Conservation (phyloP, 2,113 vertebrate genomes). For the Pimephales promelas region DNA sequence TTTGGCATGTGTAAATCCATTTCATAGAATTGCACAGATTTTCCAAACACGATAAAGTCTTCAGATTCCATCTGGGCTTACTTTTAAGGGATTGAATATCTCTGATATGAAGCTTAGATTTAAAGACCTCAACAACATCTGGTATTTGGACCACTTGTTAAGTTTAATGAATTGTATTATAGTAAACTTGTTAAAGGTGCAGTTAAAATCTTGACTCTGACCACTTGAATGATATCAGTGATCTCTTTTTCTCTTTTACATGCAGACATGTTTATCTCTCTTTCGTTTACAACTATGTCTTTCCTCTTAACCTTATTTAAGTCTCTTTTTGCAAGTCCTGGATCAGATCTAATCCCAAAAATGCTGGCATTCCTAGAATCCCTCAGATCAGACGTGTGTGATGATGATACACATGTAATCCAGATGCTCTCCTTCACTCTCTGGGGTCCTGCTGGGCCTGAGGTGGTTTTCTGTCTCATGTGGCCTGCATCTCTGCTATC, state of each 20-base stretch:
- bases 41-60: not conserved
- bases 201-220: not conserved
- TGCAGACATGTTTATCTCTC: not conserved
- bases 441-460: conserved; percentile 24
- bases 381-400: conserved; percentile 31
- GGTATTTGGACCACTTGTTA: not conserved
- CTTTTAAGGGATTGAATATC: not conserved
- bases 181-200: conserved; percentile 1
- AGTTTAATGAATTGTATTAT: not conserved
- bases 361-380: conserved; percentile 46
- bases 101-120: conserved; percentile 3
- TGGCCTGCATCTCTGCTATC: not conserved
- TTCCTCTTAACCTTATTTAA: not conserved
- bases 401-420: conserved; percentile 65
- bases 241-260: not conserved
- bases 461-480: not conserved
- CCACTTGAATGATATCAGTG: not conserved
- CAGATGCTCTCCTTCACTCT: conserved; percentile 68
- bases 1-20: not conserved
- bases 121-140: conserved; percentile 5
- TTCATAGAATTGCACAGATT: not conserved
- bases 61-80: not conserved
- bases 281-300: not conserved
- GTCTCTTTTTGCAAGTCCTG: not conserved
- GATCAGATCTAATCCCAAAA: conserved; percentile 15